Evolutionary conservation across 2,797 vertebrate genomes (phyloP).

Genomic region (Epinephelus coioides): DNA sequence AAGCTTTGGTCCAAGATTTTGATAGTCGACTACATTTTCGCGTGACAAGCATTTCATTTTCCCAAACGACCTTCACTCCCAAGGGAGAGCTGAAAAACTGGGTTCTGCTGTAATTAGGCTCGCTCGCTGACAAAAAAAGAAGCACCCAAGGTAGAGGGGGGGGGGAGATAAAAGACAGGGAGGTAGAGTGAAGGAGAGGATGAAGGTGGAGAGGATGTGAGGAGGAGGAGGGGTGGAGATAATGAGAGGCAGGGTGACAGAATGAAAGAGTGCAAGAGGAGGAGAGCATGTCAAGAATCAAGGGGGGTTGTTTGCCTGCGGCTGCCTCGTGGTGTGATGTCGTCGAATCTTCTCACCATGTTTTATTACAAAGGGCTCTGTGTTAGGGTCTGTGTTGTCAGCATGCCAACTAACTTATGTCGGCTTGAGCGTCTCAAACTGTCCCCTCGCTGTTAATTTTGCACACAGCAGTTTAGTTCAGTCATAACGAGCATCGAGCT

Average conservation of each 20-base stretch:
- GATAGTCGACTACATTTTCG: conserved; percentile 60
- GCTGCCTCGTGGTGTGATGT: conserved; percentile 73
- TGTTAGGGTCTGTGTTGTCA: conserved; percentile 50
- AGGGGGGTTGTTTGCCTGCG: conserved; percentile 69
- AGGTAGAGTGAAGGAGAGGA: conserved; percentile 60
- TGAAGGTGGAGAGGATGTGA: conserved; percentile 59
- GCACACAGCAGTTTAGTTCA: conserved; percentile 25
- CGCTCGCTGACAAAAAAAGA: conserved; percentile 53
- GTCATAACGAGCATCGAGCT: not conserved
- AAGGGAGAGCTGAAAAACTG: conserved; percentile 57
- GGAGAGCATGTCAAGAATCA: conserved; percentile 74
- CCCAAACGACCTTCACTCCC: conserved; percentile 68
- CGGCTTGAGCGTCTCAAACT: not conserved
- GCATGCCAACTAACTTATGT: conserved; percentile 46
- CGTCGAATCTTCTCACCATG: conserved; percentile 62
- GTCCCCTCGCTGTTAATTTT: conserved; percentile 38
- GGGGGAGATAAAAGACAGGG: conserved; percentile 63
- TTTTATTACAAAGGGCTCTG: conserved; percentile 62
- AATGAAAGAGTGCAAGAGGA: conserved; percentile 75
- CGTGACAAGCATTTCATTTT: conserved; percentile 70
- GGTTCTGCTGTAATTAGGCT: conserved; percentile 74
- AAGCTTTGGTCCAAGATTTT: conserved; percentile 66
- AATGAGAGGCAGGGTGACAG: conserved; percentile 76
- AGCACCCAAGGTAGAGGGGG: conserved; percentile 56
- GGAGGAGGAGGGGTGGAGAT: conserved; percentile 61